These are phyloP conservation scores for Rousettus madagascariensis DNA, from an alignment of 2,797 vertebrate species.

Conservation along the genomic window DNA sequence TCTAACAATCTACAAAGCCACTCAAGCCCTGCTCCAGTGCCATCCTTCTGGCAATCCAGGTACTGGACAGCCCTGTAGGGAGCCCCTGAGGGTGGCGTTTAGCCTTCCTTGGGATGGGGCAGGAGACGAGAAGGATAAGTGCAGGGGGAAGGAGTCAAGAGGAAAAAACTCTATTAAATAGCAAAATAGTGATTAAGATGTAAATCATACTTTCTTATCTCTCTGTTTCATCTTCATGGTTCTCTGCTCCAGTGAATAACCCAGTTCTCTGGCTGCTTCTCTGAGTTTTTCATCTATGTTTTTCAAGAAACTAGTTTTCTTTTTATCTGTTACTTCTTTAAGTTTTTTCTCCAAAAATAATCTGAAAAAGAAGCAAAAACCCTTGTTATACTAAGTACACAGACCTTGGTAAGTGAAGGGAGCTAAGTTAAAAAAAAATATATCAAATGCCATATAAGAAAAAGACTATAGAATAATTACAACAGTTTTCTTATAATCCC, in stretches of 20 bases:
- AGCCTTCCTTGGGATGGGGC: not conserved
- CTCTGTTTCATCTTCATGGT: slow-evolving; percentile 93
- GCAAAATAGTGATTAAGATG: not conserved
- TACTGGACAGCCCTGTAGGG: not conserved
- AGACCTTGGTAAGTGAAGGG: not conserved
- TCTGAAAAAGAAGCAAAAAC: slow-evolving; percentile 83
- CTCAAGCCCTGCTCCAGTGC: too few species aligned
- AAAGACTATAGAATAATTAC: not conserved
- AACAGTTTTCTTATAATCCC: not conserved
- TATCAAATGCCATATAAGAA: not conserved
- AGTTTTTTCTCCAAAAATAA: slow-evolving; percentile 90
- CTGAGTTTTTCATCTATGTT: slow-evolving; percentile 90
- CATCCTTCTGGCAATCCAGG: not conserved
- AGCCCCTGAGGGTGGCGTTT: not conserved
- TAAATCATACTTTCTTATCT: slow-evolving; percentile 91
- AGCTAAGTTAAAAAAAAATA: not conserved
- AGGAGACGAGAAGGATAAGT: not conserved
- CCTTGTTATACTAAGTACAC: not conserved
- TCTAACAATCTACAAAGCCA: not conserved
- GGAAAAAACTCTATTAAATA: not conserved
- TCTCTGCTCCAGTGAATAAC: slow-evolving; percentile 92
- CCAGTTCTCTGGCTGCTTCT: slow-evolving; percentile 87
- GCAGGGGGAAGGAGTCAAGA: not conserved
- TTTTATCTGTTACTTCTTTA: slow-evolving; percentile 88
- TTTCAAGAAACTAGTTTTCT: slow-evolving; percentile 83